Conservation (phyloP, 2,888 invertebrate genomes). For the Sicus ferrugineus region DNA sequence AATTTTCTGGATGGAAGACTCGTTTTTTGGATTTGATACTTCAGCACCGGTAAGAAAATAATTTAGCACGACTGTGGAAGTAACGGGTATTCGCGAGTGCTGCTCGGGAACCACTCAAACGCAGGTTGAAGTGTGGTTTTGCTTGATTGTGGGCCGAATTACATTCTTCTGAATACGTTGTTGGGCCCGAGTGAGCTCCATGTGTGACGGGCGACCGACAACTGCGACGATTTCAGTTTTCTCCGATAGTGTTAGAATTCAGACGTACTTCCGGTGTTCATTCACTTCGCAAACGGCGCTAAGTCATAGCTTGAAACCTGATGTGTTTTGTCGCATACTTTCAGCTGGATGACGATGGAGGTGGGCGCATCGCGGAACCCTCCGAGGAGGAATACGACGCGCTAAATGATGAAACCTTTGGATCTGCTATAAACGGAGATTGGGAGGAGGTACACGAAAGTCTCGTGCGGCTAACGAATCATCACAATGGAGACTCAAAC, state of each 20-base stretch:
- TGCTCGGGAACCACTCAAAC: neutral
- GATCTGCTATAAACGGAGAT: slow-evolving; percentile 76
- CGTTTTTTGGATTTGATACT: slow-evolving; percentile 86
- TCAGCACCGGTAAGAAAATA: slow-evolving; percentile 75
- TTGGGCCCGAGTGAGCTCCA: neutral
- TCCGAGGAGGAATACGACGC: slow-evolving; percentile 90
- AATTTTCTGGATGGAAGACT: slow-evolving; percentile 79
- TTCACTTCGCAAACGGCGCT: too few relatives aligned
- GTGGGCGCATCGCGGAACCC: slow-evolving; percentile 70
- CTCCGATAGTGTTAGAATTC: too few relatives aligned
- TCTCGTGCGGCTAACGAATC: slow-evolving; percentile 66
- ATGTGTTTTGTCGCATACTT: slow-evolving; percentile 32
- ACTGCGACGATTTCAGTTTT: slow-evolving; percentile 23
- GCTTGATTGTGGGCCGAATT: neutral
- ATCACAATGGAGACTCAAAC: slow-evolving; percentile 50
- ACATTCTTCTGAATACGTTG: neutral
- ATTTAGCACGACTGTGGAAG: neutral
- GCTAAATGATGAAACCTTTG: slow-evolving; percentile 92
- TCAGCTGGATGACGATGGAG: slow-evolving; percentile 58
- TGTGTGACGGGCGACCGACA: neutral
- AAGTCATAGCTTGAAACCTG: too few relatives aligned
- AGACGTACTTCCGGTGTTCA: too few relatives aligned
- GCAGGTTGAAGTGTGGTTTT: neutral
- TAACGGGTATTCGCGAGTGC: neutral
- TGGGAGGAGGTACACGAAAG: slow-evolving; percentile 80